Base-by-base conservation (phyloP, 2,888 invertebrate species). In the Mechanitis mazaeus region DNA sequence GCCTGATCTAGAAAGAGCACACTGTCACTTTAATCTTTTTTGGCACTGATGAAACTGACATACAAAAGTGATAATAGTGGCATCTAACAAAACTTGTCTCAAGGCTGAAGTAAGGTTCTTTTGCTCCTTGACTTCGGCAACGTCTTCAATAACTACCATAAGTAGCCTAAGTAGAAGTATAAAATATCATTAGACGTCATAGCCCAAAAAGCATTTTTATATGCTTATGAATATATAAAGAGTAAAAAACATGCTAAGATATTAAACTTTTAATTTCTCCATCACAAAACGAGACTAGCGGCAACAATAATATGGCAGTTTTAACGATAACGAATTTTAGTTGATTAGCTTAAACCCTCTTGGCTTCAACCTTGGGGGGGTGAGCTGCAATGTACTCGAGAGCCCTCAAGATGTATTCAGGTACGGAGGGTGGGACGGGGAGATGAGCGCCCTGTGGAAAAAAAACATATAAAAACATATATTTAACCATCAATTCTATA, bases 341-440 rank as follows among this genome's bases (percentile, higher is more conserved):
- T 58, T 61, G 55, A 60, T 72, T 71, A 69, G 73, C 67, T 78
- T 79, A 79, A 62, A 71, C 64, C 63, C 53, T 69, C 65, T 69
- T 70, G 60, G 80, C 75, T 70, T 90, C 87, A 55, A 79, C 70
- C 78, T 84, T 73, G 79, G 79, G 80, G 58, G 91, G 87, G 84
- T 92, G 87, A 54, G 86, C 56, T 61, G 72, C 78, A 81, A 90
- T 88, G 77, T 83, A 90, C 70, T 85, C 87, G 60, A 90, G 71
- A 50, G 90, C 76, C 55, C 84, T 81, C 60, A 79, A 65, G 69
- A 90, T 85, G 70, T 81, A 79, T 0, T 83, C 86, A n/a, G 90
- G 90, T 57, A 87, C 79, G 55, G 81, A 78, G 38, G 71, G 71
- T 20, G 76, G 68, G 35, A 70, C 71, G 64, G 78, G 77, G 33